Evolutionary conservation across 2,888 invertebrate species (phyloP), one percentile per base, ranked within the genome.

Genomic region (Caradrina clavipalpis): DNA sequence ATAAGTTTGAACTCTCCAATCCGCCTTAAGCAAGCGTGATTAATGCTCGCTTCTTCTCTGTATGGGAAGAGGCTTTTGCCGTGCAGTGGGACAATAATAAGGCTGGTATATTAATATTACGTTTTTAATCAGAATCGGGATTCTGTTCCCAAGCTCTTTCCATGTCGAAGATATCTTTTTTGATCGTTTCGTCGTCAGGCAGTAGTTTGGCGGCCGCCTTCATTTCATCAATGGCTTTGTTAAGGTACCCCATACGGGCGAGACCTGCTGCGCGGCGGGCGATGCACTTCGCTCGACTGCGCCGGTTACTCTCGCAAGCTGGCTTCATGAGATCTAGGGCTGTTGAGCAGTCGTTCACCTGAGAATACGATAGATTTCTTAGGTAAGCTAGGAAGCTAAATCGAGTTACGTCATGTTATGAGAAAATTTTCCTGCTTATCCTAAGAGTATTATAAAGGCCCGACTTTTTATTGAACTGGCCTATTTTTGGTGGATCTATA

Each of bases 91-190:
- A 8, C 35, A 35, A 35, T 35, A 35, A 35, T 8, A 35, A n/a
- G 35, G 8, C 35, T 35, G 35, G 35, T 35, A 31, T 31, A 35
- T 35, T 15, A 26, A 21, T 19, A 47, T 7, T 15, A 19, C 5
- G 1, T 22, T 31, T 21, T 89, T 71, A 96, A 64, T 96, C 95
- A 3, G 95, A 96, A 90, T 98, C 98, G 5, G 97, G 97, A 87
- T 97, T 97, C 76, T 98, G 97, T 56, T 98, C 98, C 91, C 98
- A 95, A 19, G 98, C 98, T 83, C 98, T 97, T 63, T 97, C 96
- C 96, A 98, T 97, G 82, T 98, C 98, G 80, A 97, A 96, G 21
- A 97, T 94, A 88, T 97, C 97, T 61, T 94, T 93, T 87, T 96
- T 96, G 56, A 98, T 96, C 15, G 94, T 93, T 55, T 97, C 95